Percentiles rank a stretch among this genome's conserved stretches.
Conservation (phyloP, 2,888 invertebrate species). For the Meganola albula region DNA sequence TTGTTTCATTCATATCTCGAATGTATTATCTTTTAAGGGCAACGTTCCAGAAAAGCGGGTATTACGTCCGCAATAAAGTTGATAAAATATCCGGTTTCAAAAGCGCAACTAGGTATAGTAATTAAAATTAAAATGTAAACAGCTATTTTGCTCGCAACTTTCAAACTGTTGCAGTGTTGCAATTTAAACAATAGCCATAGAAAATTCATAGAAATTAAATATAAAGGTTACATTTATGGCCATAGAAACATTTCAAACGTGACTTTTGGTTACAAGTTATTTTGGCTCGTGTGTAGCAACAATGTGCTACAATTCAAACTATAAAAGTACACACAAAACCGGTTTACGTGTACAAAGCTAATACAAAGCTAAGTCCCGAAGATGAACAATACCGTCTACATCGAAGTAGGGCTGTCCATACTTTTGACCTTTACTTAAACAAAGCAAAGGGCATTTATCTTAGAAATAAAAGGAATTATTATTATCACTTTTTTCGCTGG, state of each 20-base stretch:
- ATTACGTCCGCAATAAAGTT: constrained; percentile 40
- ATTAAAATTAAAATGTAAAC: constrained; percentile 12
- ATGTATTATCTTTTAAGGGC: constrained; percentile 52
- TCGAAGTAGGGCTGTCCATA: constrained; percentile 28
- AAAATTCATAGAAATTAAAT: no score
- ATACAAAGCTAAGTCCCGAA: constrained; percentile 42
- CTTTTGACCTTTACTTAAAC: no score
- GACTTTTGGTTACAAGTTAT: no score
- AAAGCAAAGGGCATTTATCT: no score
- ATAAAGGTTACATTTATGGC: no score
- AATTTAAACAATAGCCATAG: no score
- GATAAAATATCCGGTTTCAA: constrained; percentile 48
- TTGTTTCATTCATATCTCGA: constrained; percentile 37
- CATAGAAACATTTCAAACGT: no score
- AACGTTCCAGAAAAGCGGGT: constrained; percentile 45
- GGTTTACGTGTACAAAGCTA: constrained; percentile 54
- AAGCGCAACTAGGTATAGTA: constrained; percentile 13
- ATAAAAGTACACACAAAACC: constrained; percentile 44
- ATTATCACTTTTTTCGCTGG: no score
- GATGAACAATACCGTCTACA: constrained; percentile 42
- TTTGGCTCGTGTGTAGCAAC: constrained; percentile 7
- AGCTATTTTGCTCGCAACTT: no score
- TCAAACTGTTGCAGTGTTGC: no score
- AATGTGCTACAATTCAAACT: constrained; percentile 30
- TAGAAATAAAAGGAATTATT: no score